Evolutionary conservation across 1,140 invertebrate genomes (phyloP), one percentile per base, ranked within the genome.

Genomic region (Meloidogyne floridensis): DNA sequence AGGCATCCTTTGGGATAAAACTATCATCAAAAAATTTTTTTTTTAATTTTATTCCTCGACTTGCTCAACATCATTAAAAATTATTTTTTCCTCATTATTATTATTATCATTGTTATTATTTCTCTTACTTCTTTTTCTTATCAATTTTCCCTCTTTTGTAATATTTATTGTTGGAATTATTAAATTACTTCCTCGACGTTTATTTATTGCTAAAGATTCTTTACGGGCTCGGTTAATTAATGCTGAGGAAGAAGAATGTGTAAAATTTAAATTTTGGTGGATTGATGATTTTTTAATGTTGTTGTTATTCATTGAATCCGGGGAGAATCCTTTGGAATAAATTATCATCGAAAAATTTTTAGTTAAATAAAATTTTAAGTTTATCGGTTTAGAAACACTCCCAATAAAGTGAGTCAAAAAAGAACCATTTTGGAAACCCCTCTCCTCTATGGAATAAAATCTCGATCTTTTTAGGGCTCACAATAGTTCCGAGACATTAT

Each of bases 51-150:
- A 47, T 47, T 47, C 47, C 47, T 47, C 47, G 7, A 47, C 47
- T 8, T 47, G 4, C 7, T 47, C 47, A 47, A 47, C 47, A 47
- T 47, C 7, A 47, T 47, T 47, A 47, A 47, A 47, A 47, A 47
- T 47, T 8, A 47, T 47, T 47, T 47, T 47, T 47, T 47, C 47
- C 4, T 59, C 3, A n/a, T 65, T 5, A 15, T 56, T 56, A 56
- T 56, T 56, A 15, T 59, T 13, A n/a, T 65, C 11, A 15, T 15
- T 15, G 4, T 59, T 5, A 65, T 65, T 65, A 7, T n/a, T 65
- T n/a, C n/a, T 65, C n/a, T 65, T 65, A 65, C 59, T 65, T 65
- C n/a, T 65, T 65, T 65, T 65, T 11, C 59, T 65, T n/a, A 65
- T n/a, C n/a, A 65, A 65, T 47, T 47, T 47, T 65, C 15, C 15